Evolutionary conservation across 2,113 vertebrate species (phyloP).

Genomic region (Blennius ocellaris): DNA sequence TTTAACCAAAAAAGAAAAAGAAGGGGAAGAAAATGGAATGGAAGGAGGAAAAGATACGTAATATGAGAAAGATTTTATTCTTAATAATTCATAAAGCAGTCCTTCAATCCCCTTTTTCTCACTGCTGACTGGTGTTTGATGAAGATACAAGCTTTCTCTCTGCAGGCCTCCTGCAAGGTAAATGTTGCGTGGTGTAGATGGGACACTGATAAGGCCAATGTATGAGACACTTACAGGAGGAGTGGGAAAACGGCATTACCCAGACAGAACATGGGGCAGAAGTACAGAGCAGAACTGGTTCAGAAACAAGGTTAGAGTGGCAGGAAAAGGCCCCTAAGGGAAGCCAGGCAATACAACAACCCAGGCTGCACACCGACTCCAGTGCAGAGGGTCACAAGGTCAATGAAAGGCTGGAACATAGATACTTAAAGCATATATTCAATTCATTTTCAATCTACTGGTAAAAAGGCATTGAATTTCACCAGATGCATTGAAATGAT

Average conservation of each 20-base stretch:
- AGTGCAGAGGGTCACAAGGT: slow-evolving; percentile 47
- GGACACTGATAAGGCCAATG: slow-evolving; percentile 72
- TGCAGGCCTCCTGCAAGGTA: slow-evolving; percentile 70
- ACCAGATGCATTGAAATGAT: no score
- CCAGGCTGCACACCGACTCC: slow-evolving; percentile 49
- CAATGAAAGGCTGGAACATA: slow-evolving; percentile 20
- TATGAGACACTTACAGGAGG: slow-evolving; percentile 63
- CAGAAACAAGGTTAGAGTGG: slow-evolving; percentile 74
- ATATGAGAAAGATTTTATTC: slow-evolving; percentile 89
- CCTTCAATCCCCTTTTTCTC: slow-evolving; percentile 79
- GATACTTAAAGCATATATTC: slow-evolving; percentile 17
- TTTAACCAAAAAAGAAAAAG: slow-evolving; percentile 76
- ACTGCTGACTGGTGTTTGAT: slow-evolving; percentile 86
- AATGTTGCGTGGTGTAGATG: slow-evolving; percentile 71
- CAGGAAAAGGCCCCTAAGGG: slow-evolving; percentile 58
- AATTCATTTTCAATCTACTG: background rate
- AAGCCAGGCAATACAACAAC: slow-evolving; percentile 43
- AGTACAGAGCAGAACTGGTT: slow-evolving; percentile 44
- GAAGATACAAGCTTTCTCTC: slow-evolving; percentile 84
- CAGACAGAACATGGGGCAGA: slow-evolving; percentile 44
- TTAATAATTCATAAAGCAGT: slow-evolving; percentile 89
- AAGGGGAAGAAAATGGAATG: slow-evolving; percentile 76
- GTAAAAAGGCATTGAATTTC: background rate
- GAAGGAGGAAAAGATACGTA: slow-evolving; percentile 81
- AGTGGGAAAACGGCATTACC: slow-evolving; percentile 62